Evolutionary conservation across 2,113 vertebrate genomes (phyloP), one percentile per base, ranked within the genome.

Genomic region (Ondatra zibethicus): DNA sequence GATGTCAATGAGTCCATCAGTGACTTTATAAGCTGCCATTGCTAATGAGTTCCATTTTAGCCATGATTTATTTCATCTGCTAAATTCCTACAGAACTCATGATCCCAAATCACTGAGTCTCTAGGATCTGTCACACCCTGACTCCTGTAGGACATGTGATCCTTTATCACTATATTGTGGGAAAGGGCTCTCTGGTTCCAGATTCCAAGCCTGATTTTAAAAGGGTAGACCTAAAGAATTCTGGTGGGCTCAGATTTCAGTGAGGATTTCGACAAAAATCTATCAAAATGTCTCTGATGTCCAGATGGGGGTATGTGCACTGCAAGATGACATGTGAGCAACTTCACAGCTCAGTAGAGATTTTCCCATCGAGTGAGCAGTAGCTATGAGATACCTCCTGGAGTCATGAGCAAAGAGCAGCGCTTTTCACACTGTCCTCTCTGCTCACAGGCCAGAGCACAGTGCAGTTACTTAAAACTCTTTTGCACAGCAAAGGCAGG

Each of bases 81-180:
- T 61, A 21, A 87, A 10, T 31, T 50, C 42, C 31, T 52, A 27
- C 12, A 19, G 27, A 82, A 36, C 7, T 12, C 33, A 3, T 0
- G 2, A 5, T 89, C 25, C 0, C 27, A 63, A 29, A 7, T 31
- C 52, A 45, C 31, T 5, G 1, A 3, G 14, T 1, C 42, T 58
- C 52, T 19, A 3, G 3, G 2, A 6, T 42, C 52, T 31, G 42
- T 39, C 80, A 5, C 7, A 13, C 25, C 21, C 16, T 4, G 42
- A 23, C 16, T 45, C 36, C 13, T 1, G 1, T 4, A 8, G 68
- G 3, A 3, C 5, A 9, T 8, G 21, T 5, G 3, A 7, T 2
- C 4, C 23, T 84, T 63, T 23, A 23, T 23, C 14, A 5, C 2
- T 21, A 23, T 19, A 0, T 0, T 66, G 14, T 4, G 39, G 31